phyloP scores from a whole-genome alignment of 1,140 invertebrate species.

The Platyscapa corneri region DNA sequence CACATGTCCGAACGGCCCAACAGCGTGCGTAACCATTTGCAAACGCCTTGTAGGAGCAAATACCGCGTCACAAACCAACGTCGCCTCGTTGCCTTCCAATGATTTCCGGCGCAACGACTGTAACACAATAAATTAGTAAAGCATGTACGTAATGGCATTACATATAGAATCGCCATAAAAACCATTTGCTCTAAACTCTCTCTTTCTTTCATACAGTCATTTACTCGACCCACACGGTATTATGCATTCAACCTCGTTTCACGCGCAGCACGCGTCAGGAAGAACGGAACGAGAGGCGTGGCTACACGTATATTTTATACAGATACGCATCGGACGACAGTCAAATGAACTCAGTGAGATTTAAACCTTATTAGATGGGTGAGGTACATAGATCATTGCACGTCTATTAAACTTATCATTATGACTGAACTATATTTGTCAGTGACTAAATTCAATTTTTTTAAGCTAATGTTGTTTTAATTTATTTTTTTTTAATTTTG shows the following conservation, averaged over 20 bases:
- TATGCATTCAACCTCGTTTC: constrained; percentile 7
- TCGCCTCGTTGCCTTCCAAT: neutral
- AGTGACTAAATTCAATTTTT: no score
- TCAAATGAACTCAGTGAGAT: neutral
- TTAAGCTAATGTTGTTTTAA: no score
- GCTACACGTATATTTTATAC: neutral
- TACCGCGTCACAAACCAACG: neutral
- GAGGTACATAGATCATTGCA: neutral
- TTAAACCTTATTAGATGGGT: neutral
- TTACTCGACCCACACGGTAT: neutral
- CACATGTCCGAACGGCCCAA: no score
- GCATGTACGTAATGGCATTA: neutral
- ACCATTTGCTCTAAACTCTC: neutral
- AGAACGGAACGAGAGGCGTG: neutral
- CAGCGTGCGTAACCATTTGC: no score
- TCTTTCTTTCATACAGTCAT: neutral
- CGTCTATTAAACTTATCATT: no score
- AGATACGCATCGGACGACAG: neutral
- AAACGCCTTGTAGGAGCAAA: neutral
- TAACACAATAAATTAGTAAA: constrained; percentile 27
- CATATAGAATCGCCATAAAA: neutral
- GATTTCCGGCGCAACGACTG: constrained; percentile 18
- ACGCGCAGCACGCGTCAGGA: neutral
- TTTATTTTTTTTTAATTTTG: no score
- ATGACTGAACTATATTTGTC: no score